A percentile compares a stretch with the other conserved stretches of the same genome.
Evolutionary conservation across 2,113 vertebrate species (phyloP).

Genomic region (Fregata magnificens): DNA sequence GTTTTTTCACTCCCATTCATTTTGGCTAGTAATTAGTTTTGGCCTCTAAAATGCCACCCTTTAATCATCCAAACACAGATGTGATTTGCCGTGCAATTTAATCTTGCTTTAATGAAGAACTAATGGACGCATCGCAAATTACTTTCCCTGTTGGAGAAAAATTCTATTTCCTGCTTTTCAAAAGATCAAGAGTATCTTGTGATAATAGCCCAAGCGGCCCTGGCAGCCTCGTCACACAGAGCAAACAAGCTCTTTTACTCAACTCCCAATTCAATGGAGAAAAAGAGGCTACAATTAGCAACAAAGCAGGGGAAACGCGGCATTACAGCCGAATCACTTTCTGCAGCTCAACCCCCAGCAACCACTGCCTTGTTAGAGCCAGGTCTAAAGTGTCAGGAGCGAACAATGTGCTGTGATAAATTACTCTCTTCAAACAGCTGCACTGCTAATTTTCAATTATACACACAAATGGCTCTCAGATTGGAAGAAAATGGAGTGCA

Average conservation of each 20-base stretch:
- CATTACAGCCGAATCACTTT: constrained; percentile 90
- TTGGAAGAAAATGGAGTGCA: constrained; percentile 95
- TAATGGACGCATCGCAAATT: constrained; percentile 99
- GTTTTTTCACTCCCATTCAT: constrained; percentile 99
- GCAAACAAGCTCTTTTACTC: constrained; percentile 99
- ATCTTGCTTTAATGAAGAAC: constrained; percentile 99
- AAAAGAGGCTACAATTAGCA: constrained; percentile 93
- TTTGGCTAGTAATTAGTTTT: constrained; percentile 99
- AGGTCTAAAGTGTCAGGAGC: constrained; percentile 94
- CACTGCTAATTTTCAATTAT: constrained; percentile 99
- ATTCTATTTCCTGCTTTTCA: constrained; percentile 99
- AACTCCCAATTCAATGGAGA: constrained; percentile 98
- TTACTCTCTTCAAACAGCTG: constrained; percentile 97
- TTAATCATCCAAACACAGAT: constrained; percentile 99
- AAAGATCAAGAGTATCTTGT: constrained; percentile 99
- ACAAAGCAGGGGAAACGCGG: constrained; percentile 96
- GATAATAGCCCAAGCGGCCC: constrained; percentile 98
- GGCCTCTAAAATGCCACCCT: constrained; percentile 99
- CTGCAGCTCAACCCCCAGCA: constrained; percentile 89
- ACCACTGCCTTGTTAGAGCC: constrained; percentile 93
- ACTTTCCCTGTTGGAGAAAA: constrained; percentile 91
- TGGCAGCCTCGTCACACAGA: constrained; percentile 91
- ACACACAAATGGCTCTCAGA: constrained; percentile 97
- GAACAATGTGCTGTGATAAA: constrained; percentile 99
- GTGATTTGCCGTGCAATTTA: constrained; percentile 99